phyloP scores from a whole-genome alignment of 2,113 vertebrate genomes.

The Albula goreensis region DNA sequence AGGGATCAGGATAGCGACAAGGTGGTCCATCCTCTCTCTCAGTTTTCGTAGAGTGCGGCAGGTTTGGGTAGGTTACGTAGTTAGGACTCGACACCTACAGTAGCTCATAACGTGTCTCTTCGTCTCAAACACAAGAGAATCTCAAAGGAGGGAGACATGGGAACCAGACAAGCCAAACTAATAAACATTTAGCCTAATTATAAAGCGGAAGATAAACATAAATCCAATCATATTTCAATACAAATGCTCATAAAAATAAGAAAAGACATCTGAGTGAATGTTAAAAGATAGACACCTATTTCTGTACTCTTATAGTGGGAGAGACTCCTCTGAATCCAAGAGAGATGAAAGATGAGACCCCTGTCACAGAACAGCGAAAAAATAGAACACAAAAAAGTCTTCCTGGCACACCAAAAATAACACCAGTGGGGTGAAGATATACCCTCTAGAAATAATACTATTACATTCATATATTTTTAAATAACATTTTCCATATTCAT shows the following conservation, averaged over 20 bases:
- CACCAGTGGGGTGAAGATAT: too few species aligned
- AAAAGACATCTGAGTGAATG: too few species aligned
- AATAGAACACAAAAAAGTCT: too few species aligned
- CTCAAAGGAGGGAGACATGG: background rate
- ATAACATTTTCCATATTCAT: too few species aligned
- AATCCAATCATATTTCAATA: background rate
- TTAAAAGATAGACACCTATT: too few species aligned
- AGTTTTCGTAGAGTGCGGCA: background rate
- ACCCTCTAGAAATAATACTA: too few species aligned
- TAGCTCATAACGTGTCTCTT: background rate
- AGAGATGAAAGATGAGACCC: too few species aligned
- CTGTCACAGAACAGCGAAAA: too few species aligned
- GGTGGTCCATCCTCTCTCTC: background rate
- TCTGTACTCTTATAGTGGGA: too few species aligned
- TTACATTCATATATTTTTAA: too few species aligned
- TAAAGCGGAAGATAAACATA: background rate
- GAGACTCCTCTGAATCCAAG: too few species aligned
- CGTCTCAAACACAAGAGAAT: background rate
- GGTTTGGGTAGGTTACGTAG: background rate
- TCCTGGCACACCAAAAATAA: too few species aligned
- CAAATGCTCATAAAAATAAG: background rate
- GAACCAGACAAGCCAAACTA: conserved; percentile 1
- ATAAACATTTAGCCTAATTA: background rate
- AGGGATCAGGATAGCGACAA: background rate
- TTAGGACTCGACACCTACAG: background rate